These are phyloP conservation scores for Ypsolopha sequella DNA, from an alignment of 2,888 invertebrate genomes.

Conservation along the genomic window DNA sequence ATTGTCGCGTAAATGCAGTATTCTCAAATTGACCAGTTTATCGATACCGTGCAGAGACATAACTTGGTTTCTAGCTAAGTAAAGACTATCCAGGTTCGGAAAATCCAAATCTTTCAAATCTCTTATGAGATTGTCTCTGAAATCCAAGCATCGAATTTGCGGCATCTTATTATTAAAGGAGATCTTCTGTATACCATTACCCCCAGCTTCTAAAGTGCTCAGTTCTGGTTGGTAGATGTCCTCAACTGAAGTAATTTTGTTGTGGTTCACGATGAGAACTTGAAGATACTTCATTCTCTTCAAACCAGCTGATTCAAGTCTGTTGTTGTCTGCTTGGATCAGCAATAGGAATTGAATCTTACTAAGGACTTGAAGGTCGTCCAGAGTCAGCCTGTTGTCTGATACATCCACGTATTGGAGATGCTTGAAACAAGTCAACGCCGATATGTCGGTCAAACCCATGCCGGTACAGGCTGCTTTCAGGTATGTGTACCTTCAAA, in stretches of 20 bases:
- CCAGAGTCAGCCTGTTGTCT: conserved; percentile 57
- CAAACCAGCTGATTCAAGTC: conserved; percentile 53
- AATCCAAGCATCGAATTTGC: conserved; percentile 63
- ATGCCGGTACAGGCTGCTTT: conserved; percentile 61
- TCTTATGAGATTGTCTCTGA: conserved; percentile 60
- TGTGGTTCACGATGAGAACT: conserved; percentile 68
- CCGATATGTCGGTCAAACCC: conserved; percentile 62
- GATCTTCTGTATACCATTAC: conserved; percentile 47
- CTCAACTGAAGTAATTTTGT: conserved; percentile 56
- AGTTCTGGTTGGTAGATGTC: conserved; percentile 68
- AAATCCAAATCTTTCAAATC: conserved; percentile 53
- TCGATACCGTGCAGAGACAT: conserved; percentile 72
- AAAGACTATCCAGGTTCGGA: conserved; percentile 75
- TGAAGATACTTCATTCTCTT: conserved; percentile 70
- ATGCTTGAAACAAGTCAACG: conserved; percentile 61
- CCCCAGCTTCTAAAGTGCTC: conserved; percentile 66
- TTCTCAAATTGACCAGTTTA: conserved; percentile 70
- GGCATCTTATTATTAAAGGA: conserved; percentile 34
- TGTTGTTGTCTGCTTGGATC: conserved; percentile 70
- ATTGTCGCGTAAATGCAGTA: conserved; percentile 81
- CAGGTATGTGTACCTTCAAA: conserved; percentile 68
- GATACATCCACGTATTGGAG: conserved; percentile 71
- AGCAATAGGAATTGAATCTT: conserved; percentile 66
- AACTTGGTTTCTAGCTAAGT: conserved; percentile 81
- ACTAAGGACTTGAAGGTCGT: conserved; percentile 55